Percentiles rank a stretch among this genome's conserved stretches.
phyloP scores from a whole-genome alignment of 2,888 invertebrate genomes.

The Psococerastis gibbosa region DNA sequence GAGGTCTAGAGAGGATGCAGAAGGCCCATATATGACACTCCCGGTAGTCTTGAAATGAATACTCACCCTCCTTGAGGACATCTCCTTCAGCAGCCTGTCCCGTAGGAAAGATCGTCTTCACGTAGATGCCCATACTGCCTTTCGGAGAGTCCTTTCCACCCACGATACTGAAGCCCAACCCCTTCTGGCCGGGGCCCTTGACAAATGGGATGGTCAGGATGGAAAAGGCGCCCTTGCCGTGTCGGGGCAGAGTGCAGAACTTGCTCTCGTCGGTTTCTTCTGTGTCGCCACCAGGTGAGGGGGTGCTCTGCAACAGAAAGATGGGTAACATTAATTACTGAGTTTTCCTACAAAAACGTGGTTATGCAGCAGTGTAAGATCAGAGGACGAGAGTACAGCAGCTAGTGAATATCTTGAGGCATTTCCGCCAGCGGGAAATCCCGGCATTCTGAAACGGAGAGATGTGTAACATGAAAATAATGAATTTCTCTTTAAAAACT shows the following conservation, averaged over 20 bases:
- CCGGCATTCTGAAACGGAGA: too few relatives aligned
- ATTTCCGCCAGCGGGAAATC: too few relatives aligned
- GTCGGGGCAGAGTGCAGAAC: slow-evolving; percentile 38
- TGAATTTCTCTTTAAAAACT: too few relatives aligned
- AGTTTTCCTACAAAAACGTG: too few relatives aligned
- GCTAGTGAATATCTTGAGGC: too few relatives aligned
- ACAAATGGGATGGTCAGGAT: slow-evolving; percentile 40
- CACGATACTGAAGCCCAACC: slow-evolving; percentile 75
- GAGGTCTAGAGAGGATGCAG: too few relatives aligned
- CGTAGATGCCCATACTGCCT: slow-evolving; percentile 74
- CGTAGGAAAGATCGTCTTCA: slow-evolving; percentile 67
- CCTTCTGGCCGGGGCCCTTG: slow-evolving; percentile 68
- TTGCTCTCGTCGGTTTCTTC: slow-evolving; percentile 32
- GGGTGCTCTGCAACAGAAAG: slow-evolving; percentile 3
- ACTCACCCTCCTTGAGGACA: slow-evolving; percentile 56
- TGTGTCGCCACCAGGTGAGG: slow-evolving; percentile 5
- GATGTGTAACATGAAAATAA: too few relatives aligned
- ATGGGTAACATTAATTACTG: too few relatives aligned
- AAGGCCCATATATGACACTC: too few relatives aligned
- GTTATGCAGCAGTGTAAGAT: too few relatives aligned
- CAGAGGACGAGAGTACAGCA: too few relatives aligned
- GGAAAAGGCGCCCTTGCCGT: slow-evolving; percentile 31
- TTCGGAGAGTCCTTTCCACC: slow-evolving; percentile 72
- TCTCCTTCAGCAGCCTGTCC: slow-evolving; percentile 72
- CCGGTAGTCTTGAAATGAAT: too few relatives aligned